Conservation (phyloP, 1,140 invertebrate genomes). For the Dendroctonus ponderosae region DNA sequence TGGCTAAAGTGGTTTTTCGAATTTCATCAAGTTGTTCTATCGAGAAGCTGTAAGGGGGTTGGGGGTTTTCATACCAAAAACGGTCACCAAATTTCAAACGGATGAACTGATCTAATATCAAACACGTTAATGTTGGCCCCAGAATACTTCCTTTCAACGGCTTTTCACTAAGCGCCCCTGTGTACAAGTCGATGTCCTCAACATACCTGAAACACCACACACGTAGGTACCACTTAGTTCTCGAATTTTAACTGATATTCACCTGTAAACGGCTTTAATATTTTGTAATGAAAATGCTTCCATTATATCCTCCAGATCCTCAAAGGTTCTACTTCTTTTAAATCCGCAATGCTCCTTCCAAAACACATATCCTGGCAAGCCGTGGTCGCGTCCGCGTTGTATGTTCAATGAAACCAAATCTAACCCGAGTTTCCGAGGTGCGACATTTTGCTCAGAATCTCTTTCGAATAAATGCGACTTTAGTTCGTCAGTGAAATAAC, state of each 20-base stretch:
- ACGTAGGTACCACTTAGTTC: background rate
- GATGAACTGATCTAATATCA: conserved; percentile 83
- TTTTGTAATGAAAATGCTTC: conserved; percentile 61
- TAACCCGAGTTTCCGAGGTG: conserved; percentile 60
- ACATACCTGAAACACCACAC: conserved; percentile 57
- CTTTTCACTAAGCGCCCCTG: conserved; percentile 76
- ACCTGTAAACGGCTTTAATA: conserved; percentile 67
- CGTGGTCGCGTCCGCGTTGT: conserved; percentile 85
- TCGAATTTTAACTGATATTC: conserved; percentile 29
- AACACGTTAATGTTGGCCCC: conserved; percentile 81
- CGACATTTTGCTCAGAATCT: conserved; percentile 35
- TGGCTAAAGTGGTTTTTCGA: conserved; percentile 76
- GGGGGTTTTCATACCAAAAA: conserved; percentile 80
- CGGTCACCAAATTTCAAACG: conserved; percentile 77
- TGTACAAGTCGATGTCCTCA: conserved; percentile 85
- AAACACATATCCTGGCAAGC: conserved; percentile 73
- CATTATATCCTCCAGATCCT: conserved; percentile 67
- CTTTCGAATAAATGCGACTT: conserved; percentile 75
- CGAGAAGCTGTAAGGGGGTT: conserved; percentile 60
- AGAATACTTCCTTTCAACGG: conserved; percentile 67
- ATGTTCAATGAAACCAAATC: conserved; percentile 86
- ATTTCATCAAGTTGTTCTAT: conserved; percentile 82
- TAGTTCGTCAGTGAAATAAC: conserved; percentile 68
- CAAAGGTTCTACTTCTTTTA: conserved; percentile 65
- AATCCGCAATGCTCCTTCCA: conserved; percentile 77